phyloP scores from a whole-genome alignment of 2,888 invertebrate genomes.

The Sinhomidia bicolor region DNA sequence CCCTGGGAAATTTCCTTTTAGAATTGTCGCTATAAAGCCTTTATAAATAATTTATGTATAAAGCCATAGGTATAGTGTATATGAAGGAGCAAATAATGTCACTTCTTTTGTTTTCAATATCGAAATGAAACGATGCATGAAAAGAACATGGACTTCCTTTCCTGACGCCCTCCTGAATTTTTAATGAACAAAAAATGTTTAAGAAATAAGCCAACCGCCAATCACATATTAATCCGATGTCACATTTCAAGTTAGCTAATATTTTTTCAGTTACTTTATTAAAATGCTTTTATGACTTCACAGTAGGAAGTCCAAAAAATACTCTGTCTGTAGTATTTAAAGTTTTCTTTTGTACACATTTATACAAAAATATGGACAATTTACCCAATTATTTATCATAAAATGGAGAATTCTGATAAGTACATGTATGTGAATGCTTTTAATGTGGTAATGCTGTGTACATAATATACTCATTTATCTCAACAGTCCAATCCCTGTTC shows the following conservation, averaged over 20 bases:
- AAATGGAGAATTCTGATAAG: too few relatives aligned
- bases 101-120: conserved; percentile 21
- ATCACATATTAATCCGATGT: background rate
- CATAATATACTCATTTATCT: too few relatives aligned
- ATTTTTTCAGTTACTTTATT: conserved; percentile 7
- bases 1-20: conserved; percentile 57
- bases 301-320: background rate
- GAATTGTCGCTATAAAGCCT: background rate
- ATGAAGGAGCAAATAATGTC: background rate
- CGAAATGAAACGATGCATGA: conserved; percentile 61
- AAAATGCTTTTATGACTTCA: background rate
- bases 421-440: too few relatives aligned
- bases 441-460: too few relatives aligned
- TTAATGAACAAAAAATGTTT: conserved; percentile 53
- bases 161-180: conserved; percentile 58
- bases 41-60: too few relatives aligned
- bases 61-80: background rate
- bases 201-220: background rate
- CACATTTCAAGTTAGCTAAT: background rate
- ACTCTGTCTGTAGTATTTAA: background rate
- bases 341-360: background rate
- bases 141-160: conserved; percentile 20
- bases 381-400: too few relatives aligned
- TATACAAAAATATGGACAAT: background rate
- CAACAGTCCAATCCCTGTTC: too few relatives aligned